These are phyloP conservation scores for Drosophila quadrilineata DNA, from an alignment of 1,140 invertebrate genomes.

Conservation along the genomic window DNA sequence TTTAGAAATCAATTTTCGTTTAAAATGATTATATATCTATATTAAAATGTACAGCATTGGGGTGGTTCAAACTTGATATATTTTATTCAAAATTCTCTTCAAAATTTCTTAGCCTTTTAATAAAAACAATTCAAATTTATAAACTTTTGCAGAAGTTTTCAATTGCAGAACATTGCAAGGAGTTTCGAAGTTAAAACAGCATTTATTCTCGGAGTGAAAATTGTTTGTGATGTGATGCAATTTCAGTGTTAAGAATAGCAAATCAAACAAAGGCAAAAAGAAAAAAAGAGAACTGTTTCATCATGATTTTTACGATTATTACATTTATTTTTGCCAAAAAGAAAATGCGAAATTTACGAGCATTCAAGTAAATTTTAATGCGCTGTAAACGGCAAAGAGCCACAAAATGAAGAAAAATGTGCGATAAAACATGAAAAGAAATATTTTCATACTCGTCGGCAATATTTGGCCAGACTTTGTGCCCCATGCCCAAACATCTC, in stretches of 20 bases:
- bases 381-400: constrained; percentile 50
- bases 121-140: background rate
- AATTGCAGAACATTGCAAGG: too few relatives aligned
- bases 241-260: constrained; percentile 10
- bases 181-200: too few relatives aligned
- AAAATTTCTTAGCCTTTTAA: too few relatives aligned
- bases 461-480: constrained; percentile 9
- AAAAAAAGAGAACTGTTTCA: constrained; percentile 44
- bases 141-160: constrained; percentile 9
- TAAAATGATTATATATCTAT: too few relatives aligned
- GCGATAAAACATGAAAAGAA: constrained; percentile 58
- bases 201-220: too few relatives aligned
- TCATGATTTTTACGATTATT: constrained; percentile 51
- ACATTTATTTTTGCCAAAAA: constrained; percentile 29
- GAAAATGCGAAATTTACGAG: constrained; percentile 55
- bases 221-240: background rate
- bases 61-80: too few relatives aligned
- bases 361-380: constrained; percentile 60
- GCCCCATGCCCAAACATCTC: background rate
- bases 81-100: too few relatives aligned
- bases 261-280: constrained; percentile 17
- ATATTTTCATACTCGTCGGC: constrained; percentile 27
- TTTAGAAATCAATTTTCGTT: too few relatives aligned
- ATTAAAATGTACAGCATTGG: too few relatives aligned
- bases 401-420: constrained; percentile 56